phyloP scores from a whole-genome alignment of 1,140 invertebrate species.

The Amphibalanus amphitrite region DNA sequence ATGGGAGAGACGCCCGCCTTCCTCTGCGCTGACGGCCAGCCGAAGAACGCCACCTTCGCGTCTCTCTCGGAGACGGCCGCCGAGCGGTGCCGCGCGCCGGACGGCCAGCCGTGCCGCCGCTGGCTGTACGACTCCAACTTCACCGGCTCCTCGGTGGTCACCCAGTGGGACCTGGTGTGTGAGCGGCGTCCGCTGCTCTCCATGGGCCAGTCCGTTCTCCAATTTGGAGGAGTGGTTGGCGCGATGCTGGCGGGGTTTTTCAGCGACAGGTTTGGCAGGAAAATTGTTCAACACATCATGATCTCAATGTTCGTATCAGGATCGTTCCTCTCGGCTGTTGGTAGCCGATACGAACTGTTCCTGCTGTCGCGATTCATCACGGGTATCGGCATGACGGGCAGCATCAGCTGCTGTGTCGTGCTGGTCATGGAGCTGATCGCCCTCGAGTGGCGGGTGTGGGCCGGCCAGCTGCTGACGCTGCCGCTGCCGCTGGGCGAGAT shows the following conservation, averaged over 20 bases:
- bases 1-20: neutral
- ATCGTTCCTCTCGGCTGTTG: too few species aligned
- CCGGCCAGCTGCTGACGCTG: too few species aligned
- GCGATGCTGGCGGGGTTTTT: constrained; percentile 13
- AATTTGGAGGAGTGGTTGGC: constrained; percentile 16
- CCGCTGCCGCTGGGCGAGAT: too few species aligned
- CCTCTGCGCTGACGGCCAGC: neutral
- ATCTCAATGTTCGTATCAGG: too few species aligned
- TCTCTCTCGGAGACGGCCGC: neutral
- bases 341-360: too few species aligned
- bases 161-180: constrained; percentile 19
- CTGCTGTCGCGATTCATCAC: too few species aligned
- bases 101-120: too few species aligned
- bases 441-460: too few species aligned
- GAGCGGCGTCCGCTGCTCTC: constrained; percentile 10
- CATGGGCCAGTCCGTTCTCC: constrained; percentile 13
- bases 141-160: neutral
- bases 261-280: constrained; percentile 12
- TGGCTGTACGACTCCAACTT: neutral
- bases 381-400: too few species aligned
- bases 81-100: too few species aligned
- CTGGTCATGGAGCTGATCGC: too few species aligned
- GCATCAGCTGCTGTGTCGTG: too few species aligned
- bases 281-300: neutral
- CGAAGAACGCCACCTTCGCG: neutral